Evolutionary conservation across 2,113 vertebrate species (phyloP), one percentile per base, ranked within the genome.

Genomic region (Mesembrinibis cayennensis): DNA sequence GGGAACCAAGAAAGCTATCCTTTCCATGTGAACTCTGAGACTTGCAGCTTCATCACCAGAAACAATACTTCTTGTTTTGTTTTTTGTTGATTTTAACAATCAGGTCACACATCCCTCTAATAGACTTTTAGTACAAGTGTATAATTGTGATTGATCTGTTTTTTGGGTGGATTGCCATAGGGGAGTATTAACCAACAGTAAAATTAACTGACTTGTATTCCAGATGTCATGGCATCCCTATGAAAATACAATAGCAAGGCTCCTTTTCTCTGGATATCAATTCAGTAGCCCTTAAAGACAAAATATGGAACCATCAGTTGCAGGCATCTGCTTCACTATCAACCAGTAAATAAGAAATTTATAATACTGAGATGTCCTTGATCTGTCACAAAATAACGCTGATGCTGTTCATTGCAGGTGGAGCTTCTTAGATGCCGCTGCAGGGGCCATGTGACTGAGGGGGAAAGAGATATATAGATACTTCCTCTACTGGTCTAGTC

Each of bases 171-270:
- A 50, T 87, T 90, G 92, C 79, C 85, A 67, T 34, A 62, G 47
- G 53, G 50, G 23, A 83, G 20, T 63, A 78, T 91, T 90, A 95
- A 90, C 63, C 42, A 63, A 90, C 23, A 90, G 32, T 78, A 83
- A 93, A 92, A 96, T 93, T 93, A 89, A 81, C 55, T 77, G 61
- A 40, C n/a, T 94, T 81, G 5, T 82, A 36, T 74, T 95, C 69
- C 83, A 92, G 52, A 84, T 89, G 77, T 69, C 83, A 61, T 0
- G 2, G 21, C 10, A 81, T 90, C 50, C 63, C 23, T 74, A 38
- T 74, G 36, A 92, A 95, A 90, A 82, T 81, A 52, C 16, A 89
- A 40, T 10, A 59, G 12, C 17, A 74, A 58, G 29, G 10, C 44
- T 78, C 18, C 17, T 88, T 86, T 92, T 90, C 80, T 77, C 66